Conservation (phyloP, 2,797 vertebrate species). For the Phoeniculus purpureus region DNA sequence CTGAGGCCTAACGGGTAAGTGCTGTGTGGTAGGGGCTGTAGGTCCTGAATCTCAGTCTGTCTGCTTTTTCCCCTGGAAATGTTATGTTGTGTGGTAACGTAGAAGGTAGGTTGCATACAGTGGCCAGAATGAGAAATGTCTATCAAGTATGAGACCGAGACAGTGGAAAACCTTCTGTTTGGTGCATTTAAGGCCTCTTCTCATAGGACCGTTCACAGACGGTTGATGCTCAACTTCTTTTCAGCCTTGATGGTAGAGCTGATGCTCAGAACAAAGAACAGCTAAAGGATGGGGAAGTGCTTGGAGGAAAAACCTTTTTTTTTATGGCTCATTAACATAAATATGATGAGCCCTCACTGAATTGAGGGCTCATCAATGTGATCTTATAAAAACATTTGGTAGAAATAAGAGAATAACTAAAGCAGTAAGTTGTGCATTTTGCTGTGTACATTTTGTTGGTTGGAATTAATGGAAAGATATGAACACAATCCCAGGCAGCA, state of each 20-base stretch:
- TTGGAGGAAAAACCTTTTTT: neutral
- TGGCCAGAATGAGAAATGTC: neutral
- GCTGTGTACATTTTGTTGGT: neutral
- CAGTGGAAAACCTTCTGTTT: neutral
- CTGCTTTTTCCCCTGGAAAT: neutral
- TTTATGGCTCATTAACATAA: neutral
- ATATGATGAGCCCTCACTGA: neutral
- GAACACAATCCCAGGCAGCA: neutral
- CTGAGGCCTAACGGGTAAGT: constrained; percentile 95
- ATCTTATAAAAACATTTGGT: too few relatives aligned
- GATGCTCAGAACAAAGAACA: neutral
- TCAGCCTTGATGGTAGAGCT: neutral
- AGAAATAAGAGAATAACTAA: too few relatives aligned
- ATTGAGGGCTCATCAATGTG: neutral
- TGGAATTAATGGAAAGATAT: neutral
- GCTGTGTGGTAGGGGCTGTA: accelerated
- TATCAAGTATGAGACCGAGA: neutral
- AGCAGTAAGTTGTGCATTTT: neutral
- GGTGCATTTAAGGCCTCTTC: neutral
- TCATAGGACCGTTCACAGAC: neutral
- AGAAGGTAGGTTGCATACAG: accelerated
- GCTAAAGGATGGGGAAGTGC: neutral
- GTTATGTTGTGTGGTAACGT: accelerated
- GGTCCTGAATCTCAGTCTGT: accelerated
- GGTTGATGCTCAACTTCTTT: neutral